Evolutionary conservation across 2,888 invertebrate genomes (phyloP).

Genomic region (Campopleginae sp.): DNA sequence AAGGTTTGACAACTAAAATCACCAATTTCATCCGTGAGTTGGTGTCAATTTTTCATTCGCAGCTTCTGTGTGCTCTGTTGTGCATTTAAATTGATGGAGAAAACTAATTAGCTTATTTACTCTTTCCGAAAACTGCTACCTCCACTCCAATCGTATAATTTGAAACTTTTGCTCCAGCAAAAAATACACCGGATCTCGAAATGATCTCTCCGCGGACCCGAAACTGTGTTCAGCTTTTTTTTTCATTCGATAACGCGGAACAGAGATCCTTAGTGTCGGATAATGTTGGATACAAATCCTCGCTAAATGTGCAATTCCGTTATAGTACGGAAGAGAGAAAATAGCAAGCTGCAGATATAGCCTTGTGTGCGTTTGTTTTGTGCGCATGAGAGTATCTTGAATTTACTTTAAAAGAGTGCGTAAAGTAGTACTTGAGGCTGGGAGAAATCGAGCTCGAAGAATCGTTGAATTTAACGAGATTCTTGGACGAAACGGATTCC

Average conservation of each 20-base stretch:
- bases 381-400: constrained; percentile 41
- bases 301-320: constrained; percentile 62
- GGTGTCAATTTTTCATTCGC: neutral
- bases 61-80: neutral
- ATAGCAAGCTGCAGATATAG: neutral
- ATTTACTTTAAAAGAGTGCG: constrained; percentile 63
- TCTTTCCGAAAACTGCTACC: neutral
- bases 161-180: neutral
- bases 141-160: neutral
- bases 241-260: neutral
- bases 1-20: constrained; percentile 8
- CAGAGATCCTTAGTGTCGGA: constrained; percentile 2
- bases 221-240: neutral
- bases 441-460: constrained; percentile 56
- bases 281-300: constrained; percentile 60
- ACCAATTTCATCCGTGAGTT: constrained; percentile 13
- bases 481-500: constrained; percentile 61
- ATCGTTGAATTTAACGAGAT: constrained; percentile 69
- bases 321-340: constrained; percentile 25
- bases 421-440: constrained; percentile 38
- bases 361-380: constrained; percentile 8
- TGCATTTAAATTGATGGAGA: neutral
- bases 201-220: neutral
- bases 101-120: constrained; percentile 4
- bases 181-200: constrained; percentile 3